These are phyloP conservation scores for Abramis brama DNA, from an alignment of 2,113 vertebrate species.

Conservation along the genomic window DNA sequence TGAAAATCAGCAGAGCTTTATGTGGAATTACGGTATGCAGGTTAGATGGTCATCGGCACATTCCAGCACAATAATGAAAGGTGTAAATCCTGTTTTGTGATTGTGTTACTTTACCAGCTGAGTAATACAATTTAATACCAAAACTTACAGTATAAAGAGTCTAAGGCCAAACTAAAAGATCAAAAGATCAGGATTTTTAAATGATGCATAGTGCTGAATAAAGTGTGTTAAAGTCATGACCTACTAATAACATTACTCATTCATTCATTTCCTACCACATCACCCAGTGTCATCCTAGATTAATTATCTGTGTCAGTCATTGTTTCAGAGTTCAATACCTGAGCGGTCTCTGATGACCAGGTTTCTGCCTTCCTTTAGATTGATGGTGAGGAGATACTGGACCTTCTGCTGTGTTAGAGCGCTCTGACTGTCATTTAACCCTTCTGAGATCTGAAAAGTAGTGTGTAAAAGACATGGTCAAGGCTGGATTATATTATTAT, in stretches of 20 bases:
- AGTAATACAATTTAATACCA: neutral
- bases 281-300: neutral
- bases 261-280: neutral
- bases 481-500: neutral
- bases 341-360: conserved; percentile 89
- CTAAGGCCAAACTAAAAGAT: neutral
- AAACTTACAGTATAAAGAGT: neutral
- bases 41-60: neutral
- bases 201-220: neutral
- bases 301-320: neutral
- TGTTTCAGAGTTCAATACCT: conserved; percentile 71
- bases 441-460: conserved; percentile 32
- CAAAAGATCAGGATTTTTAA: neutral
- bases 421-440: conserved; percentile 3
- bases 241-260: neutral
- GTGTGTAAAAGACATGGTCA: conserved; percentile 8
- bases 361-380: conserved; percentile 87
- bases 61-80: neutral
- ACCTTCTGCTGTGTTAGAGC: conserved; percentile 64
- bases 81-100: neutral
- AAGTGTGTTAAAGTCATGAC: neutral
- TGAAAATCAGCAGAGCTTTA: neutral
- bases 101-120: neutral
- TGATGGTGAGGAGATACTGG: conserved; percentile 87
- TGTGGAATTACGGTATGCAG: neutral